Evolutionary conservation across 2,888 invertebrate genomes (phyloP), one percentile per base, ranked within the genome.

Genomic region (Vanessa cardui): DNA sequence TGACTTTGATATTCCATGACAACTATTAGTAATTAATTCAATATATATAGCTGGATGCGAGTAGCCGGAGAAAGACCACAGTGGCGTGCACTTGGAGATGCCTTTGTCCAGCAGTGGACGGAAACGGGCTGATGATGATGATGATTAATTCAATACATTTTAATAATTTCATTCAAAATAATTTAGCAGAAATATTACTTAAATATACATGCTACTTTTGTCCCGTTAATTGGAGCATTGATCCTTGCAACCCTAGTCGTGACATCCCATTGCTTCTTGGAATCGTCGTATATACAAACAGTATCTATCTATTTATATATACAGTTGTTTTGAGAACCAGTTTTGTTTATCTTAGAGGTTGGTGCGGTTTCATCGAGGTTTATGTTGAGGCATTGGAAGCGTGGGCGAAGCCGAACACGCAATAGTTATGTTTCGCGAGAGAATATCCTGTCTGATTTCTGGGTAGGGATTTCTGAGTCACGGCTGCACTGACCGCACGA

Each of bases 181-280:
- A 9, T 12, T 39, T 9, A 39, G 4, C 12, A 47, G 6, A 16
- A 47, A n/a, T 47, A 16, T 31, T n/a, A 3, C 6, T n/a, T 54
- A n/a, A 31, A 1, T 4, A 12, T 3, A 54, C 26, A 7, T 6
- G 16, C 9, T 8, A 54, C 1, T 31, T 31, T n/a, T 31, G n/a
- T 54, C 31, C 54, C 9, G 2, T n/a, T n/a, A 16, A n/a, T 54
- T 33, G 31, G 15, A 31, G 26, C 15, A 6, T 49, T 20, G 8
- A 52, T 9, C 20, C 7, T 61, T 21, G 52, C 6, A 16, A 59
- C 31, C 26, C 3, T 39, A 20, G 46, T 46, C 58, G 60, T 66
- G 64, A 66, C 66, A 64, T 61, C 68, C 62, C 49, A 62, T 45
- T 46, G 67, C 59, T 75, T 73, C 73, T 74, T 47, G 64, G 74